Evolutionary conservation across 2,888 invertebrate genomes (phyloP).

Genomic region (Drosophila nr. fundita): DNA sequence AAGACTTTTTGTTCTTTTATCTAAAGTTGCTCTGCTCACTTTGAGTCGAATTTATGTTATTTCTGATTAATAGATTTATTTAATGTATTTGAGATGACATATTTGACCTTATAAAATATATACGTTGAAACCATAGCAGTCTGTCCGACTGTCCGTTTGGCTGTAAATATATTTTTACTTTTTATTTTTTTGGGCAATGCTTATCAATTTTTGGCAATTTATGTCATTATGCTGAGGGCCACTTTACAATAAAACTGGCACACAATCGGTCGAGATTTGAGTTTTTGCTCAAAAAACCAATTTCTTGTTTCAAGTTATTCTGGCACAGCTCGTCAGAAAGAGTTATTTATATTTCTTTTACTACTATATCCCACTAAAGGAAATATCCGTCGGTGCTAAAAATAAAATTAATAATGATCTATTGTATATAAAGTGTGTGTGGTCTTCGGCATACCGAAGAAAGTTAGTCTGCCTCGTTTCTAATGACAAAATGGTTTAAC

Average conservation of each 20-base stretch:
- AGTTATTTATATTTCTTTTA: neutral
- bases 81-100: neutral
- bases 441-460: neutral
- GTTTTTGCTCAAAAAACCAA: neutral
- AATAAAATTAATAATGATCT: neutral
- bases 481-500: neutral
- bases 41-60: neutral
- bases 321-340: neutral
- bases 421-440: neutral
- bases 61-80: neutral
- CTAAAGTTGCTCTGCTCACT: neutral
- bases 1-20: neutral
- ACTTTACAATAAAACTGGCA: neutral
- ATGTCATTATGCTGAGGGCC: neutral
- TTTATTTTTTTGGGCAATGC: neutral
- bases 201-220: neutral
- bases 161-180: neutral
- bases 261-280: neutral
- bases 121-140: neutral
- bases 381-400: neutral
- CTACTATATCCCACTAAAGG: neutral
- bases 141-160: neutral
- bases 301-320: neutral
- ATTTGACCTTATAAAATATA: neutral
- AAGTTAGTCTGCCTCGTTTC: neutral